phyloP scores from a whole-genome alignment of 2,113 vertebrate genomes.

The Haemorhous mexicanus region DNA sequence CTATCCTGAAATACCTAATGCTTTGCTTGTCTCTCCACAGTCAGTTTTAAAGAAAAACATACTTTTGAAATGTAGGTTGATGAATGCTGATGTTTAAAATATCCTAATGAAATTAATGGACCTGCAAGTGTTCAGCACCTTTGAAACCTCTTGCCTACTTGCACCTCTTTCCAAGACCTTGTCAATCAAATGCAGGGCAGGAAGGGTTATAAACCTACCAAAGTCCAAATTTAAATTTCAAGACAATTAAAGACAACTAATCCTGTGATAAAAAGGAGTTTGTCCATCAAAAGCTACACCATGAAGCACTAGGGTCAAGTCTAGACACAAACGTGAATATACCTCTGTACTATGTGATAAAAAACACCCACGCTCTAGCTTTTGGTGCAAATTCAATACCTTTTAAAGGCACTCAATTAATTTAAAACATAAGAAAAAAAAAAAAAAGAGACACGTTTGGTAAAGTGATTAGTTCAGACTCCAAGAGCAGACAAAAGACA shows the following conservation, averaged over 20 bases:
- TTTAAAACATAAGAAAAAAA: background rate
- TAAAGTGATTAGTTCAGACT: slow-evolving; percentile 2
- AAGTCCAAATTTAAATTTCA: background rate
- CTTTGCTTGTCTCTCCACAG: background rate
- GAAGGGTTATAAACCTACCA: background rate
- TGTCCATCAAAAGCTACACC: background rate
- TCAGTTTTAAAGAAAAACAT: background rate
- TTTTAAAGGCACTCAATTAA: background rate
- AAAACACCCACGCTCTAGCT: fast-evolving
- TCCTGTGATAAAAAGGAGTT: background rate
- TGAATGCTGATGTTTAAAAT: background rate
- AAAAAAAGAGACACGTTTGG: background rate
- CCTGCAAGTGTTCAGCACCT: background rate
- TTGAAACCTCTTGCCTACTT: background rate
- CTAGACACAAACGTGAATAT: background rate
- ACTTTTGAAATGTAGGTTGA: background rate
- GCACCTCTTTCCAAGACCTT: background rate
- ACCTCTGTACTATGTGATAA: background rate
- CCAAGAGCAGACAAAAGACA: background rate
- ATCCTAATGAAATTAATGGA: background rate
- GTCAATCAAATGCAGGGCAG: background rate
- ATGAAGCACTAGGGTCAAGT: background rate
- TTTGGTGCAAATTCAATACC: background rate
- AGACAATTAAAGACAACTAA: background rate
- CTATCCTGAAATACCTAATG: background rate